Conservation (phyloP, 1,140 invertebrate genomes). For the Neelides sp. region DNA sequence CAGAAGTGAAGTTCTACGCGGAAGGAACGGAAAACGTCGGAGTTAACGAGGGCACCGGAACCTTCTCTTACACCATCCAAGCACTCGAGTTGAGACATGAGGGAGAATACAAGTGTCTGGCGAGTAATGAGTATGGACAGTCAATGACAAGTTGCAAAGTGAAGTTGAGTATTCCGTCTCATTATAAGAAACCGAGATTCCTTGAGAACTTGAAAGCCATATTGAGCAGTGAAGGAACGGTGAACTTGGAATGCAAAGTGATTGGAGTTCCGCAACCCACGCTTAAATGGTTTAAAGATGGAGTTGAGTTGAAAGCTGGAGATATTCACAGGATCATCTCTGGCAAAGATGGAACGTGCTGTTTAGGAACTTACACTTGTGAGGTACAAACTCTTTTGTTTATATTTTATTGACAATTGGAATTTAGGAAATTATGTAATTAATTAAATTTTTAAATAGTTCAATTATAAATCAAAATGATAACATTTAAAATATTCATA, state of each 20-base stretch:
- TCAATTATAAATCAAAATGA: too few species aligned
- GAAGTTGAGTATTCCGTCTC: conserved; percentile 59
- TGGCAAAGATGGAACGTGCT: conserved; percentile 74
- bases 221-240: conserved; percentile 70
- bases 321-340: conserved; percentile 83
- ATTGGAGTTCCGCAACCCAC: conserved; percentile 36
- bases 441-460: too few species aligned
- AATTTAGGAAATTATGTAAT: too few species aligned
- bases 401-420: too few species aligned
- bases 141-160: conserved; percentile 2
- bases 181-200: conserved; percentile 77
- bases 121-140: conserved; percentile 72
- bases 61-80: conserved; percentile 55
- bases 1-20: too few species aligned
- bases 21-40: conserved; percentile 53
- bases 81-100: conserved; percentile 56
- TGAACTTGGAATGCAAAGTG: conserved; percentile 77
- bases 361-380: conserved; percentile 82
- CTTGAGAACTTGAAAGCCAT: conserved; percentile 69
- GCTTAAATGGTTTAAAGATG: conserved; percentile 84
- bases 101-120: conserved; percentile 81
- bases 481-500: too few species aligned
- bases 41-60: too few species aligned
- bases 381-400: conserved; percentile 45
- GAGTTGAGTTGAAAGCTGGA: conserved; percentile 70